A percentile compares a stretch with the other conserved stretches of the same genome.
Evolutionary conservation across 2,888 invertebrate genomes (phyloP).

Genomic region (Nebria salina): DNA sequence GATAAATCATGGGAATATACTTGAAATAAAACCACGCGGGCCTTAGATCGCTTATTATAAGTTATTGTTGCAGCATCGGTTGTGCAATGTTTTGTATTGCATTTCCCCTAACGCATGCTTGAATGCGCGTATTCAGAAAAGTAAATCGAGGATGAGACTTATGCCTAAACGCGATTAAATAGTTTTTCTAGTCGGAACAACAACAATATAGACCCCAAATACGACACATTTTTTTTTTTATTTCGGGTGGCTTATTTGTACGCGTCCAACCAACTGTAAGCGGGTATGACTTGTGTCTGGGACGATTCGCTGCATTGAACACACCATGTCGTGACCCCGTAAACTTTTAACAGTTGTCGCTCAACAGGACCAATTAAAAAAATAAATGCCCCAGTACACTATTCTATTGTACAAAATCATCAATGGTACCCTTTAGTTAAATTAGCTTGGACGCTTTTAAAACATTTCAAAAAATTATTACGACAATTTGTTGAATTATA

Average conservation of each 20-base stretch:
- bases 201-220: neutral
- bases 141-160: neutral
- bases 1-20: neutral
- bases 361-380: neutral
- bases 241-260: neutral
- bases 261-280: neutral
- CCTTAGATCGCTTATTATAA: neutral
- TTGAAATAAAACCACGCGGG: neutral
- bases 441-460: no score
- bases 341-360: neutral
- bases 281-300: neutral
- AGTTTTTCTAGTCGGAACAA: neutral
- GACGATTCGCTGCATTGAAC: neutral
- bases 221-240: neutral
- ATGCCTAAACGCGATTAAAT: conserved; percentile 1
- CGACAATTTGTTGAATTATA: no score
- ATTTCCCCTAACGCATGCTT: neutral
- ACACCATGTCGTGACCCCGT: neutral
- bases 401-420: neutral
- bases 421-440: no score
- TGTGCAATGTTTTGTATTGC: neutral
- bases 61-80: neutral
- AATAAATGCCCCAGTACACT: neutral
- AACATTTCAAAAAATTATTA: no score
- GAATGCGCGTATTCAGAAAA: neutral